A percentile compares a stretch with the other conserved stretches of the same genome.
Evolutionary conservation across 2,888 invertebrate species (phyloP).

Genomic region (Perithous albicinctus): DNA sequence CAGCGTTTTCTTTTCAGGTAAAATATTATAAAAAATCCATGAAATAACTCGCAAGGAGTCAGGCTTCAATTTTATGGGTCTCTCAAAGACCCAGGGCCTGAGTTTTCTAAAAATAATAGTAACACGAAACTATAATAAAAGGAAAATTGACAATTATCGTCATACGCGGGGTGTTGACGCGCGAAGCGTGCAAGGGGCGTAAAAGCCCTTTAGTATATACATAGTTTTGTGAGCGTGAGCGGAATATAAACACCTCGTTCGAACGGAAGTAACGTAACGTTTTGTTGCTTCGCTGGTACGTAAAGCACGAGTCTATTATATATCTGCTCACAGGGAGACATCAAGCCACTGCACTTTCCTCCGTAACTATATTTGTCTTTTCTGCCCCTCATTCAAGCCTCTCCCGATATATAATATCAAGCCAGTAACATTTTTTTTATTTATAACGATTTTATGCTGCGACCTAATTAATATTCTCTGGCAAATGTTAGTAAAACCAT

Average conservation of each 20-base stretch:
- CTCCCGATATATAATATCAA: slow-evolving; percentile 28
- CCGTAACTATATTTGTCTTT: slow-evolving; percentile 39
- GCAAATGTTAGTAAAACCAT: slow-evolving; percentile 49
- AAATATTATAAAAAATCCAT: too few relatives aligned
- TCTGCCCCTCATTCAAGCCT: slow-evolving; percentile 5
- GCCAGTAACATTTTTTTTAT: slow-evolving; percentile 42
- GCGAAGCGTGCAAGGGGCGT: slow-evolving; percentile 32
- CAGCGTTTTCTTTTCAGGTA: too few relatives aligned
- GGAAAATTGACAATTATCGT: too few relatives aligned
- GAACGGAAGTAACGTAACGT: slow-evolving; percentile 58
- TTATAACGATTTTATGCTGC: slow-evolving; percentile 61
- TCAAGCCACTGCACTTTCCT: slow-evolving; percentile 45
- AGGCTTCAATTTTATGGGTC: too few relatives aligned
- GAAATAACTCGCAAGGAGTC: too few relatives aligned
- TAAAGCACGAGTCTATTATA: background rate
- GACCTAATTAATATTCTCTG: slow-evolving; percentile 57
- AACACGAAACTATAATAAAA: too few relatives aligned
- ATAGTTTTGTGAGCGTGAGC: background rate
- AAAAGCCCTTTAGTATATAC: slow-evolving; percentile 2
- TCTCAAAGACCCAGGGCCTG: too few relatives aligned
- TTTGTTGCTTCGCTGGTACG: slow-evolving; percentile 34
- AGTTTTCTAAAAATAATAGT: too few relatives aligned
- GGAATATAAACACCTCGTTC: slow-evolving; percentile 45
- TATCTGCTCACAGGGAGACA: slow-evolving; percentile 24
- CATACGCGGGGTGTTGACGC: too few relatives aligned